A percentile compares a stretch with the other conserved stretches of the same genome.
These are phyloP conservation scores for Ceratothoa steindachneri DNA, from an alignment of 2,888 invertebrate species.

Conservation along the genomic window DNA sequence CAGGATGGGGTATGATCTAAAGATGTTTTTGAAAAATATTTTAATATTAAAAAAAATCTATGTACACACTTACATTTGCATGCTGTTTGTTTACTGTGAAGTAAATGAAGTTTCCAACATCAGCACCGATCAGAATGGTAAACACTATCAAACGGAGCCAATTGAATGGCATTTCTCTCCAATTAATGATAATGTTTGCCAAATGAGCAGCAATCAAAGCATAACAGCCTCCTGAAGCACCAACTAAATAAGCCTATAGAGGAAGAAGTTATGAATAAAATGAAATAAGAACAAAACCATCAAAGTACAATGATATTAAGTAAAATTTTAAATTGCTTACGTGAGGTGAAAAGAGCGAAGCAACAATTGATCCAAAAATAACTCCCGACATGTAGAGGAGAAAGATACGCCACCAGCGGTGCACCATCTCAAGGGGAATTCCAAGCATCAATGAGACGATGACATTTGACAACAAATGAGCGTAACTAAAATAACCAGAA, in stretches of 20 bases:
- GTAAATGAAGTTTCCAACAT: conserved; percentile 86
- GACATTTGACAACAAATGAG: conserved; percentile 85
- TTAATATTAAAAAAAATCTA: too few relatives aligned
- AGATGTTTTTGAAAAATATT: too few relatives aligned
- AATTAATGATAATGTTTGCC: conserved; percentile 67
- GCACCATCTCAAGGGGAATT: conserved; percentile 91
- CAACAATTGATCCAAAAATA: conserved; percentile 66
- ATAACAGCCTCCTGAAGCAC: conserved; percentile 88
- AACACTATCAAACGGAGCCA: conserved; percentile 78
- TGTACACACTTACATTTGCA: conserved; percentile 61
- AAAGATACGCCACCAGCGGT: conserved; percentile 87
- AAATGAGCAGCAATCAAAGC: conserved; percentile 89
- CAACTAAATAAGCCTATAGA: conserved; percentile 77
- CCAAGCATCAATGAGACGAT: conserved; percentile 88
- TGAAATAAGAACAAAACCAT: conserved; percentile 54
- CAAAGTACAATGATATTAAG: conserved; percentile 46
- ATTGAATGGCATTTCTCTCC: conserved; percentile 94
- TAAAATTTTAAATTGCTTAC: conserved; percentile 15
- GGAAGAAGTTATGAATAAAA: too few relatives aligned
- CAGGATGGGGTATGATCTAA: too few relatives aligned
- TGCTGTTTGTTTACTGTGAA: conserved; percentile 70
- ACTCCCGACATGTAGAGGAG: conserved; percentile 80
- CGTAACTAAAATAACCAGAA: conserved; percentile 59
- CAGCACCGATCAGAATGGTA: conserved; percentile 71
- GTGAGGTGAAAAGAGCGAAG: conserved; percentile 41